These are phyloP conservation scores for Platyrinchus mystaceus DNA, from an alignment of 2,797 vertebrate genomes.

Conservation along the genomic window DNA sequence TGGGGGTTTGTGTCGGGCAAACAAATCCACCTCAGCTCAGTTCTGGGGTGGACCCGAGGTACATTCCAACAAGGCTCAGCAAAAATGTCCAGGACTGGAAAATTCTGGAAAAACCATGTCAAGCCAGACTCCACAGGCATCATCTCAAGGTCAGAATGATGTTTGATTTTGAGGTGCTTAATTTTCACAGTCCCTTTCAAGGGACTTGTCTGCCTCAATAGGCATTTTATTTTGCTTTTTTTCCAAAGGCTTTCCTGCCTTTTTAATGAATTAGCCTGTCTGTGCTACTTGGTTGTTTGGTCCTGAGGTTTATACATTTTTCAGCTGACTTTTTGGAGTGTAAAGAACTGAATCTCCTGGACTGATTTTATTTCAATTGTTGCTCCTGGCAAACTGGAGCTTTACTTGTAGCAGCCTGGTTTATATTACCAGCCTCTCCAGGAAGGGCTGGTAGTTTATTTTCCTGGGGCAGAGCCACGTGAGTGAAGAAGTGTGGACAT, in stretches of 20 bases:
- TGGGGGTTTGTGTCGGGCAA: background rate
- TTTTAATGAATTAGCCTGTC: background rate
- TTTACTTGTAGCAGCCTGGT: constrained; percentile 51
- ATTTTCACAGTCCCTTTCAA: background rate
- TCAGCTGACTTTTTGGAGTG: constrained; percentile 36
- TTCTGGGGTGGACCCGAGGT: background rate
- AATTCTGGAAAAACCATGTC: background rate
- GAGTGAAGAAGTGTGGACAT: background rate
- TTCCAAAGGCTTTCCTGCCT: background rate
- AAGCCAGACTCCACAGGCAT: background rate
- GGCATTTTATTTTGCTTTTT: background rate
- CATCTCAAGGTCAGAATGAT: background rate
- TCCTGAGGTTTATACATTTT: constrained; percentile 37
- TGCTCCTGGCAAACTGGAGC: constrained; percentile 39
- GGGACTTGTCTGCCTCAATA: background rate
- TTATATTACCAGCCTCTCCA: constrained; percentile 26
- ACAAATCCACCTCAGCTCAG: background rate
- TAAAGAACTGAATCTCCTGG: constrained; percentile 33
- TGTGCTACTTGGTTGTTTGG: background rate
- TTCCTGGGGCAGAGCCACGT: constrained; percentile 6
- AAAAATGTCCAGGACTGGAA: constrained; percentile 39
- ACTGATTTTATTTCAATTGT: background rate
- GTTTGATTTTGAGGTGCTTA: constrained; percentile 11
- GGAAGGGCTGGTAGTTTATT: constrained; percentile 44
- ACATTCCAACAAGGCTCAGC: constrained; percentile 22